Evolutionary conservation across 64 coral and sea anemone genomes (phyloP).

Genomic region (Pocillopora damicornis): DNA sequence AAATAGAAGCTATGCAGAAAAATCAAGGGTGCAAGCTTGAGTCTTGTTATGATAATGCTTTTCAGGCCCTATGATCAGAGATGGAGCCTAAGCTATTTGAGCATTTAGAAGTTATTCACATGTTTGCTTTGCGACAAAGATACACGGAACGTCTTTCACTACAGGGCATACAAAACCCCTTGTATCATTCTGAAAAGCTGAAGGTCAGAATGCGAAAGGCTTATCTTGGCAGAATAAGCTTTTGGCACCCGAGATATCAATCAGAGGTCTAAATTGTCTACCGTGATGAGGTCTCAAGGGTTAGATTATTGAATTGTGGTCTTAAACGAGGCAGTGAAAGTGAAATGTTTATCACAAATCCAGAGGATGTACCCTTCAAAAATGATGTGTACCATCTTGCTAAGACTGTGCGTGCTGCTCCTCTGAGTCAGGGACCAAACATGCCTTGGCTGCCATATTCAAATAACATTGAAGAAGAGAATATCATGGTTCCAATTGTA

Average conservation of each 20-base stretch:
- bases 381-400: constrained; percentile 13
- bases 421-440: constrained; percentile 3
- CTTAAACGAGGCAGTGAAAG: constrained; percentile 6
- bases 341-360: constrained; percentile 8
- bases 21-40: constrained; percentile 4
- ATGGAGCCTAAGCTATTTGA: constrained; percentile 7
- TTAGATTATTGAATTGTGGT: constrained; percentile 38
- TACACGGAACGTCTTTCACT: neutral
- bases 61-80: neutral
- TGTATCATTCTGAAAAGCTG: constrained; percentile 42
- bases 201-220: constrained; percentile 38
- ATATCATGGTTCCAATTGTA: constrained; percentile 29
- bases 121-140: constrained; percentile 16
- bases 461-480: constrained; percentile 17
- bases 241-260: constrained; percentile 39
- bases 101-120: constrained; percentile 16
- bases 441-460: constrained; percentile 28
- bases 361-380: constrained; percentile 15
- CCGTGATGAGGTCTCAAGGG: constrained; percentile 37
- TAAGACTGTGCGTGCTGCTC: constrained; percentile 18
- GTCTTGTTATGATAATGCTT: constrained; percentile 25
- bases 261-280: constrained; percentile 46
- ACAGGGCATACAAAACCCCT: constrained; percentile 22
- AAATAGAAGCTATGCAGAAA: neutral
- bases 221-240: constrained; percentile 39